A percentile compares a stretch with the other conserved stretches of the same genome.
phyloP scores from a whole-genome alignment of 2,113 vertebrate genomes.

The Stegostoma tigrinum region DNA sequence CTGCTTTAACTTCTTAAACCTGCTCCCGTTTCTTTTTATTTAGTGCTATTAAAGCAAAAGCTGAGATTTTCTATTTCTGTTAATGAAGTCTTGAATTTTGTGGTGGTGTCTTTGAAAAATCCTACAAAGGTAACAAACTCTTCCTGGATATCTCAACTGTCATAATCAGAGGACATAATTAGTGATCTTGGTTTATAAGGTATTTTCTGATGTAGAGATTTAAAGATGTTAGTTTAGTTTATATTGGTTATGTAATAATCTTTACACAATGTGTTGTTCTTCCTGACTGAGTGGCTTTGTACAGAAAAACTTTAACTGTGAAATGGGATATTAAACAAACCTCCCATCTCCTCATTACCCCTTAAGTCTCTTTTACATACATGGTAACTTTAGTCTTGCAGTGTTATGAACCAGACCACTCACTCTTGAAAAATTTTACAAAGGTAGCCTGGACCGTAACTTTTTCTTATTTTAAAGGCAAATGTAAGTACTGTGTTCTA shows the following conservation, averaged over 20 bases:
- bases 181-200: background rate
- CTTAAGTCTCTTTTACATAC: background rate
- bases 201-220: background rate
- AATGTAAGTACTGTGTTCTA: too few relatives aligned
- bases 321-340: too few relatives aligned
- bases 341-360: background rate
- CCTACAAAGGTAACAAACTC: background rate
- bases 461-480: too few relatives aligned
- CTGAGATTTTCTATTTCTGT: background rate
- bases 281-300: background rate
- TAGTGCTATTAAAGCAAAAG: background rate
- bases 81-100: background rate
- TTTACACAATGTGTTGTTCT: background rate
- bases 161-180: background rate
- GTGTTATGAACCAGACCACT: too few relatives aligned
- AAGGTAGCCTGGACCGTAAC: too few relatives aligned
- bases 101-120: background rate
- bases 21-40: background rate
- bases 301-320: background rate
- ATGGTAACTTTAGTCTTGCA: background rate
- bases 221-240: background rate
- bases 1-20: background rate
- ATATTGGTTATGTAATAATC: background rate
- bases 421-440: too few relatives aligned
- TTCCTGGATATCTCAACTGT: background rate